Conservation (phyloP, 2,113 vertebrate species). For the Macrotus californicus region DNA sequence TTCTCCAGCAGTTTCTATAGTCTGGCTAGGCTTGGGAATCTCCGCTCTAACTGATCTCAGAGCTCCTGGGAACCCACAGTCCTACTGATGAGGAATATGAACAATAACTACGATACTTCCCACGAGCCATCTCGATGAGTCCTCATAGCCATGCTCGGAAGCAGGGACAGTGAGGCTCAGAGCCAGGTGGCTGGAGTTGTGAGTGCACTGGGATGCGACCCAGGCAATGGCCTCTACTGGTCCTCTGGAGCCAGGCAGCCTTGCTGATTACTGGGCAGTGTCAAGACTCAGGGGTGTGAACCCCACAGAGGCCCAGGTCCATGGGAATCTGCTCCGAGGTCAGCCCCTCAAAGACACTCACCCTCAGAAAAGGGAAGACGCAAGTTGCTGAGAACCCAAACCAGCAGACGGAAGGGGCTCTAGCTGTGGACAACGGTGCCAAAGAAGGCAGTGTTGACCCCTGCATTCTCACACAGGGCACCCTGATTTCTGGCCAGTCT, state of each 20-base stretch:
- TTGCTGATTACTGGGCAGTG: neutral
- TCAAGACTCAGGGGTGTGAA: neutral
- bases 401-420: neutral
- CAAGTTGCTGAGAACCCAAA: neutral
- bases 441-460: neutral
- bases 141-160: neutral
- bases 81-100: neutral
- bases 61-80: neutral
- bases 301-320: neutral
- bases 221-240: neutral
- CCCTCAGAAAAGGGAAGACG: neutral
- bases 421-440: neutral
- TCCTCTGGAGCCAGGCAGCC: neutral
- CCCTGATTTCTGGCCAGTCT: neutral
- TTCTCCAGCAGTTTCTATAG: neutral
- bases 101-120: neutral
- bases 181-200: neutral
- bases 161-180: neutral
- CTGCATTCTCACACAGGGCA: neutral
- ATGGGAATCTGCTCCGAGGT: neutral
- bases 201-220: neutral
- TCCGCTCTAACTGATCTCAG: neutral
- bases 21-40: neutral
- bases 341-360: neutral
- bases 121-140: neutral